These are phyloP conservation scores for Agelaius tricolor DNA, from an alignment of 2,113 vertebrate genomes.

Conservation along the genomic window DNA sequence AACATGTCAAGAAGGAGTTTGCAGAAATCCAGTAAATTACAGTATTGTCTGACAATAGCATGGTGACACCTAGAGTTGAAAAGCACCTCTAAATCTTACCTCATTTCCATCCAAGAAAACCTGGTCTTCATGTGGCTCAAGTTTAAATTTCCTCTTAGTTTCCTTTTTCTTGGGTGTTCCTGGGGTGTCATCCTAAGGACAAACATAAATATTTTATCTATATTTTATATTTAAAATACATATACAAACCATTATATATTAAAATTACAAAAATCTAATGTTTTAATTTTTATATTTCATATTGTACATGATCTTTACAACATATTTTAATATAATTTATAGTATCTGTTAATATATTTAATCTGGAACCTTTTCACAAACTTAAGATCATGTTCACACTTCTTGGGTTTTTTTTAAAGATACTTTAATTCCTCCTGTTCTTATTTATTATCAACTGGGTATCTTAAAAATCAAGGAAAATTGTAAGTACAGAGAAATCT, in stretches of 20 bases:
- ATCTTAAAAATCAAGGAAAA: neutral
- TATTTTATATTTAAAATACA: neutral
- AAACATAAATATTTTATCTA: neutral
- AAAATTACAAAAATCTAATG: rapidly evolving
- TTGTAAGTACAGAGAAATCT: neutral
- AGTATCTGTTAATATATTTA: neutral
- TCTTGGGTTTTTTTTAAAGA: neutral
- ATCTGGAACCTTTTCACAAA: neutral
- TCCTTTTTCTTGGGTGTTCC: conserved; percentile 98
- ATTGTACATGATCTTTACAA: rapidly evolving
- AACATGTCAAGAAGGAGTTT: neutral
- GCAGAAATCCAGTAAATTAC: neutral
- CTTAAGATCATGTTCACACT: neutral
- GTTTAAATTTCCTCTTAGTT: conserved; percentile 98
- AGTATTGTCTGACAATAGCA: neutral
- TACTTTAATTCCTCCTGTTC: neutral
- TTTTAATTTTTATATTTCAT: neutral
- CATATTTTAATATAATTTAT: neutral
- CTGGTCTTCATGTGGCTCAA: conserved; percentile 96
- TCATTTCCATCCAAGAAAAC: conserved; percentile 97
- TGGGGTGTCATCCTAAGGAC: conserved; percentile 89
- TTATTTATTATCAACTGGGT: neutral
- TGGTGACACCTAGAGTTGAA: neutral
- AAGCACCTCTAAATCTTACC: conserved; percentile 69
- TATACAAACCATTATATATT: neutral